Evolutionary conservation across 2,113 vertebrate genomes (phyloP).

Genomic region (Podocnemis expansa): DNA sequence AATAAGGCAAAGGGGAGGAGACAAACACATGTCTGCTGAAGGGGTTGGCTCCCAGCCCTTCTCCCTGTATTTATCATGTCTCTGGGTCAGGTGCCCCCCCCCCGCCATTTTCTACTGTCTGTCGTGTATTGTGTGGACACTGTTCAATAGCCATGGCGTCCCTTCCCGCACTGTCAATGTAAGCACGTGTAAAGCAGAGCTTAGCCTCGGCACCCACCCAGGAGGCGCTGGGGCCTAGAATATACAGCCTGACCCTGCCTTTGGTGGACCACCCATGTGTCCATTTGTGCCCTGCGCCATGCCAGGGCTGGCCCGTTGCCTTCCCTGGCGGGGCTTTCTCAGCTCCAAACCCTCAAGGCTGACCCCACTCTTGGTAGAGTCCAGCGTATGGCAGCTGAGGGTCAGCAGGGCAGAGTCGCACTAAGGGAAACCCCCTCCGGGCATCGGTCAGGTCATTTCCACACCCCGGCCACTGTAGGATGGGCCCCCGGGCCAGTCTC

Average conservation of each 20-base stretch:
- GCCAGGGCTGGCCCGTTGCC: too few species aligned
- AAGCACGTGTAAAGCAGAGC: not conserved
- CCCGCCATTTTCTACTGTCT: not conserved
- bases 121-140: not conserved
- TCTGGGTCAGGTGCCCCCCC: not conserved
- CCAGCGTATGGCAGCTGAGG: too few species aligned
- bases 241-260: not conserved
- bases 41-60: not conserved
- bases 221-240: not conserved
- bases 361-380: too few species aligned
- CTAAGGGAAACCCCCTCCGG: too few species aligned
- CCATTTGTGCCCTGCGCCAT: not conserved
- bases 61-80: not conserved
- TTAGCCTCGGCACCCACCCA: not conserved
- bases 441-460: too few species aligned
- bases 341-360: too few species aligned
- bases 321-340: too few species aligned
- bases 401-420: too few species aligned
- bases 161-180: not conserved
- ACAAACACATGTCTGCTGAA: not conserved
- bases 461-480: too few species aligned
- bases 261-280: too few species aligned
- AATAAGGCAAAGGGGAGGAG: slow-evolving; percentile 12
- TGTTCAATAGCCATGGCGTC: not conserved
- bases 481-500: too few species aligned